Percentiles rank a stretch among this genome's conserved stretches.
These are phyloP conservation scores for Symphodus melops DNA, from an alignment of 2,113 vertebrate species.

Conservation along the genomic window DNA sequence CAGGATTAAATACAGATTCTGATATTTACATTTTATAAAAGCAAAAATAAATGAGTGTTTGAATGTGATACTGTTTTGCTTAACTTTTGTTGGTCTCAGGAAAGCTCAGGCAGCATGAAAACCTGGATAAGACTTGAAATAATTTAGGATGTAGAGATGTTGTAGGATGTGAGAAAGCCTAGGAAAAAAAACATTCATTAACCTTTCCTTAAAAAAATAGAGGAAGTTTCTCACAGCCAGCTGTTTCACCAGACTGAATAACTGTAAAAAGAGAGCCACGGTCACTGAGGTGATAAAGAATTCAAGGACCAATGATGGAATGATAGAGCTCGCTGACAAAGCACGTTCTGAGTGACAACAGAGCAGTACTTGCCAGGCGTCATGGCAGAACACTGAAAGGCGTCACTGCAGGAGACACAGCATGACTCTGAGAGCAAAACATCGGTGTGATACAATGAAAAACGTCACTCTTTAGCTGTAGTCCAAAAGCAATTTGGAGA, in stretches of 20 bases:
- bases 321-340: conserved; percentile 8
- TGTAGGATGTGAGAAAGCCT: background rate
- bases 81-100: too few species aligned
- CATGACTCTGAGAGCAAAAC: conserved; percentile 8
- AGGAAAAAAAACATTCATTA: background rate
- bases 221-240: background rate
- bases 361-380: background rate
- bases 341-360: conserved; percentile 16
- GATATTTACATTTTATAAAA: too few species aligned
- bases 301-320: background rate
- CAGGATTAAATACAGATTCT: too few species aligned
- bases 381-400: conserved; percentile 1
- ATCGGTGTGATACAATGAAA: background rate
- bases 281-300: background rate
- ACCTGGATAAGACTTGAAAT: background rate
- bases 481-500: conserved; percentile 15
- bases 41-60: too few species aligned
- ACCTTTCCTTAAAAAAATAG: background rate
- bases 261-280: background rate
- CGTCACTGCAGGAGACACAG: conserved; percentile 7
- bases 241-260: background rate
- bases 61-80: background rate
- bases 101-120: too few species aligned
- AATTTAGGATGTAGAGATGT: background rate
- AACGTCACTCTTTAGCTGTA: background rate